Conservation (phyloP, 2,888 invertebrate genomes). For the Hirtodrosophila confusa region DNA sequence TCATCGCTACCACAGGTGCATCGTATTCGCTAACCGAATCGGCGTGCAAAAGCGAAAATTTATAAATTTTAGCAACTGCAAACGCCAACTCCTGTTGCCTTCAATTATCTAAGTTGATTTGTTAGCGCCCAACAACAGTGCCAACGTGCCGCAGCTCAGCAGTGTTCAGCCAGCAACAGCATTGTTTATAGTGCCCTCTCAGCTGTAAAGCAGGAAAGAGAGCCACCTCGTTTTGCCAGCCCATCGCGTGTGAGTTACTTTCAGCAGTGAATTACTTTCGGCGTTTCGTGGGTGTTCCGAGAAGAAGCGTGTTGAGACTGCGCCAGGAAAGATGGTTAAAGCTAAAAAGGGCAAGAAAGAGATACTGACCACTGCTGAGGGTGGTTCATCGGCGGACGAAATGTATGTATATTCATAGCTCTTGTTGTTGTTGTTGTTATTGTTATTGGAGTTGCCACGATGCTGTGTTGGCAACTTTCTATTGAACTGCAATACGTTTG, state of each 20-base stretch:
- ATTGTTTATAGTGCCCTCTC: constrained; percentile 4
- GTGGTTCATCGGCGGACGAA: constrained; percentile 87
- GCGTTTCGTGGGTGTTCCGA: constrained; percentile 68
- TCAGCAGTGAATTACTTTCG: constrained; percentile 72
- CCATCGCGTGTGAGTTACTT: constrained; percentile 66
- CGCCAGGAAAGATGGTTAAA: constrained; percentile 88
- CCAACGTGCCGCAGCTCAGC: constrained; percentile 16
- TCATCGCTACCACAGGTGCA: constrained; percentile 49
- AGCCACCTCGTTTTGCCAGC: constrained; percentile 27
- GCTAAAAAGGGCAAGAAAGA: constrained; percentile 93
- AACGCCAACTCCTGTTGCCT: constrained; percentile 18
- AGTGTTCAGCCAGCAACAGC: constrained; percentile 12
- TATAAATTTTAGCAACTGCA: constrained; percentile 12
- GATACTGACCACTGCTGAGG: constrained; percentile 83
- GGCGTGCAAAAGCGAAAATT: constrained; percentile 52
- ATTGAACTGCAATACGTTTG: constrained; percentile 14
- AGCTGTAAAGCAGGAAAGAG: constrained; percentile 13
- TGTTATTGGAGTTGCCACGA: constrained; percentile 34
- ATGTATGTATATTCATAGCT: constrained; percentile 85
- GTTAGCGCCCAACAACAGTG: neutral
- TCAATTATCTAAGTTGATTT: constrained; percentile 21
- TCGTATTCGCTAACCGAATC: constrained; percentile 56
- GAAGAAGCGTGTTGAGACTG: constrained; percentile 84
- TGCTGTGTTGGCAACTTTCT: constrained; percentile 68
- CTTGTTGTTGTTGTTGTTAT: constrained; percentile 15